A percentile compares a stretch with the other conserved stretches of the same genome.
Evolutionary conservation across 2,888 invertebrate genomes (phyloP).

Genomic region (Tenthredo notha): DNA sequence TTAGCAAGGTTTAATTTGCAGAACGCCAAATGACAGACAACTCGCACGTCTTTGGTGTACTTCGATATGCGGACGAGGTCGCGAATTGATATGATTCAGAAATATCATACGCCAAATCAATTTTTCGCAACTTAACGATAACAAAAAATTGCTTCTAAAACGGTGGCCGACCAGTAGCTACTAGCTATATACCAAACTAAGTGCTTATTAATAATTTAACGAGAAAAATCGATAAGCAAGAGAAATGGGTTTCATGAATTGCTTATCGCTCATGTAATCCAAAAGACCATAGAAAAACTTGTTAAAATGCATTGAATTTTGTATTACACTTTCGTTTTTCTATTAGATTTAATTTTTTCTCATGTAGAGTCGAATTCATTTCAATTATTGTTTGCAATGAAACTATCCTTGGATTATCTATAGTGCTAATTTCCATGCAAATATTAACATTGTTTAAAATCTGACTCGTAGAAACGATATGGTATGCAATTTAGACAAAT

Average conservation of each 20-base stretch:
- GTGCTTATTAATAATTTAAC: constrained; percentile 15
- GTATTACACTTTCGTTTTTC: not conserved
- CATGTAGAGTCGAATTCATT: not conserved
- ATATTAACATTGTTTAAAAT: not conserved
- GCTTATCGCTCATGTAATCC: not conserved
- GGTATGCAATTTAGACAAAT: constrained; percentile 14
- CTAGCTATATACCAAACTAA: not conserved
- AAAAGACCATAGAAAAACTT: not conserved
- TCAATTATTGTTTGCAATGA: not conserved
- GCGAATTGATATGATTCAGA: not conserved
- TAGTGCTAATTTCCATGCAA: not conserved
- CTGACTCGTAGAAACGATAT: not conserved
- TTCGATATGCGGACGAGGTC: not conserved
- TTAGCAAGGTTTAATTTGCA: not conserved
- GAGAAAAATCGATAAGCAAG: constrained; percentile 23
- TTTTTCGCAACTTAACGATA: not conserved
- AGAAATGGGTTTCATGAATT: not conserved
- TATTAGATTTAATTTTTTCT: not conserved
- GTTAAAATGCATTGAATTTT: not conserved
- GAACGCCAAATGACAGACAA: constrained; percentile 32
- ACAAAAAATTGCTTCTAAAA: not conserved
- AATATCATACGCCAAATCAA: not conserved
- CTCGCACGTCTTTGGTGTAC: constrained; percentile 18
- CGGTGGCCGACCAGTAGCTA: not conserved
- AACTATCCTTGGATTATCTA: not conserved